These are phyloP conservation scores for Bubo blakistoni DNA, from an alignment of 2,113 vertebrate genomes.

Conservation along the genomic window DNA sequence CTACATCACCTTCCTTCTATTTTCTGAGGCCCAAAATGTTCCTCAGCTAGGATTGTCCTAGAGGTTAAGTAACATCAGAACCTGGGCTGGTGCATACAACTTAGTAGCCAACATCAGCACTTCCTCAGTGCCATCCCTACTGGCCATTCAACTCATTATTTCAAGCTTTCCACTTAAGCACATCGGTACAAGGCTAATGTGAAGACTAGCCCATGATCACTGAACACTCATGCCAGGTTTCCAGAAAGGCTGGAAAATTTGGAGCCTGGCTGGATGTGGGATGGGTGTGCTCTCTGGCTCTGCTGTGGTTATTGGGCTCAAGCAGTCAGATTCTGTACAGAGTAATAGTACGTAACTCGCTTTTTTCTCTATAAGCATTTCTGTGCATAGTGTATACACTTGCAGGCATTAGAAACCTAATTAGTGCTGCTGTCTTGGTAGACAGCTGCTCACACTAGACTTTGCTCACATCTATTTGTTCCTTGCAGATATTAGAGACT, in stretches of 20 bases:
- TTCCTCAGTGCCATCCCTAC: not conserved
- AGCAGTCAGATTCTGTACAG: not conserved
- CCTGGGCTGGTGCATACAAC: not conserved
- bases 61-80: not conserved
- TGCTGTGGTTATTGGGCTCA: not conserved
- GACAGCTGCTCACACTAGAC: not conserved
- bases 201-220: not conserved
- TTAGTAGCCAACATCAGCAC: not conserved
- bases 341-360: not conserved
- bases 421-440: not conserved
- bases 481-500: not conserved
- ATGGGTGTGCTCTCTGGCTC: not conserved
- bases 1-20: not conserved
- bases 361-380: not conserved
- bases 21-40: not conserved
- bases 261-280: not conserved
- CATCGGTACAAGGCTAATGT: not conserved
- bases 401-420: not conserved
- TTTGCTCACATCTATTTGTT: not conserved
- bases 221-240: not conserved
- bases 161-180: not conserved
- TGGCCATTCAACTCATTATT: not conserved
- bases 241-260: conserved; percentile 8
- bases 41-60: not conserved
- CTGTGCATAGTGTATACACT: not conserved